Base-by-base conservation (phyloP, 2,888 invertebrate genomes). In the Isoperla grammatica region DNA sequence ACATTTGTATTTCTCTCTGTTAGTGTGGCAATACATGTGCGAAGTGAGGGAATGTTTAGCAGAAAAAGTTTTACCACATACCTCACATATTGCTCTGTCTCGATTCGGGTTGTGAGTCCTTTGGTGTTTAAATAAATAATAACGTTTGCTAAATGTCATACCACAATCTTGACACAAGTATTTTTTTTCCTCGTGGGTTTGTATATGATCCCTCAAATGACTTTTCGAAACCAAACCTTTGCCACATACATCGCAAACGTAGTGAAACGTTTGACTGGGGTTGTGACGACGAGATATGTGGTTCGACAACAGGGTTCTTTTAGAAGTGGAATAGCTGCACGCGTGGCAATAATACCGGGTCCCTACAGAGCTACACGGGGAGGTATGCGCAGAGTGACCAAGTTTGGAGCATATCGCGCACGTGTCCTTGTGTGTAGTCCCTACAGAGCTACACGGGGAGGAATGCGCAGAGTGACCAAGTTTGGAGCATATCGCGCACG, bases 11-110 rank as follows among this genome's bases (percentile, higher is more conserved):
- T 78, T 77, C 64, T 79, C 75, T 43, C 80, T 80, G 0, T 79
- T 77, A 0, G 80, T 80, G 58, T 82, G 82, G 1, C 74, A 74
- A 1, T 76, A 69, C 73, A 79, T 79, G 55, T 81, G 81, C 12
- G 80, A 53, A 5, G 70, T 57, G 22, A 63, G 29, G 29, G 29
- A 29, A 29, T 29, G 29, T 29, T 29, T 29, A 29, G 29, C 29
- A 4, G 29, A 29, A 8, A 60, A 64, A 13, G 58, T 60, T 17
- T 62, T 62, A 0, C 62, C 62, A 20, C 64, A 64, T 19, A 62
- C 53, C 23, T 64, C 64, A 46, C 64, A 64, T 45, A 62, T 57
- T 49, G 58, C 62, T 4, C 60, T 54, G 48, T 57, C 60, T 15
- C 58, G 58, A 9, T 61, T 60, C 4, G 60, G 62, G 20, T 20